Percentiles rank a stretch among this genome's conserved stretches.
phyloP scores from a whole-genome alignment of 2,113 vertebrate genomes.

The Otolemur garnettii region DNA sequence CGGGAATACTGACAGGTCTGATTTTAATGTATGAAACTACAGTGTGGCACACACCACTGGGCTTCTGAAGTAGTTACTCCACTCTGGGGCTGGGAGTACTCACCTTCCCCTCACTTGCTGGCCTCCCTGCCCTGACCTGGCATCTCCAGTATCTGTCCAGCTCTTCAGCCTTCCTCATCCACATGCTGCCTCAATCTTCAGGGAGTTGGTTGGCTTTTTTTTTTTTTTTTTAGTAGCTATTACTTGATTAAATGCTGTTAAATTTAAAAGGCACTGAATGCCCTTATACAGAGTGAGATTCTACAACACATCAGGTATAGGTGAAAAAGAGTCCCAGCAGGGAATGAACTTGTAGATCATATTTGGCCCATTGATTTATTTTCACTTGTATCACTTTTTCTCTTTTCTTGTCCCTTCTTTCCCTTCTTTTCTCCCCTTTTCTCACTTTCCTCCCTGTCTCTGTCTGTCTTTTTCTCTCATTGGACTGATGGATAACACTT shows the following conservation, averaged over 20 bases:
- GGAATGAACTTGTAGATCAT: not conserved
- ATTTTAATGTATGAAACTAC: not conserved
- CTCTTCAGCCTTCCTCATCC: not conserved
- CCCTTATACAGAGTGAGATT: not conserved
- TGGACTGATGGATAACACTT: not conserved
- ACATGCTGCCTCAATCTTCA: not conserved
- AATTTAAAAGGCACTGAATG: not conserved
- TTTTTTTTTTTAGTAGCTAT: not conserved
- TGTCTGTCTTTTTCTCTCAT: not conserved
- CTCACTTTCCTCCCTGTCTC: not conserved
- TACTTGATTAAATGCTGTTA: not conserved
- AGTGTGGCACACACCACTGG: not conserved
- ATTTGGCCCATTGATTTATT: not conserved
- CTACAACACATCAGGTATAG: not conserved
- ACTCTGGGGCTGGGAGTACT: not conserved
- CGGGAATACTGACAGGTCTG: not conserved
- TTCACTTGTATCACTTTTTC: not conserved
- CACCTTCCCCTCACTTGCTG: not conserved
- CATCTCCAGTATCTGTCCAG: too few relatives aligned
- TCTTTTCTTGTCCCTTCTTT: not conserved
- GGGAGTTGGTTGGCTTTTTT: not conserved
- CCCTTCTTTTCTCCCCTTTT: not conserved
- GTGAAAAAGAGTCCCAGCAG: slow-evolving; percentile 7
- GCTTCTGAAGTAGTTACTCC: not conserved
- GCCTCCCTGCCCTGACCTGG: not conserved